These are phyloP conservation scores for Diogma glabrata DNA, from an alignment of 2,888 invertebrate species.

Conservation along the genomic window DNA sequence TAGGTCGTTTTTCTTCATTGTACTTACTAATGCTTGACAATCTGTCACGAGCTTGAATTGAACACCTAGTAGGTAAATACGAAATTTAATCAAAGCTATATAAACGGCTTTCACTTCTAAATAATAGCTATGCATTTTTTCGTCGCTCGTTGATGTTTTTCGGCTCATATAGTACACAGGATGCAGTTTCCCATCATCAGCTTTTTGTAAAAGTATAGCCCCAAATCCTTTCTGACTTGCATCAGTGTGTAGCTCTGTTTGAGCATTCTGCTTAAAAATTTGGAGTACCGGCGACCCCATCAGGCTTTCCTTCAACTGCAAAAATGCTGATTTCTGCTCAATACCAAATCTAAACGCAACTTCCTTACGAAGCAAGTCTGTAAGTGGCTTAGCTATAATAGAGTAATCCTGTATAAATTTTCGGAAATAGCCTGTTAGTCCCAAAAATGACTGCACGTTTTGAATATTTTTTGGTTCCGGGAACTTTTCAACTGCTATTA, in stretches of 20 bases:
- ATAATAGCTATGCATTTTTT: neutral
- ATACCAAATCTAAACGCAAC: neutral
- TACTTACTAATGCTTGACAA: neutral
- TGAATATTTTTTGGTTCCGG: neutral
- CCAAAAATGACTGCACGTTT: neutral
- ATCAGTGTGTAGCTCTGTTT: neutral
- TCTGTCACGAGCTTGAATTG: neutral
- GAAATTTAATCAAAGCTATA: neutral
- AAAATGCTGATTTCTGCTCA: neutral
- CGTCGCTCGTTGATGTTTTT: neutral
- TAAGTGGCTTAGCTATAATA: neutral
- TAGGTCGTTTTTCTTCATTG: neutral
- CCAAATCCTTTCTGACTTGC: neutral
- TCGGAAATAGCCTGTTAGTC: neutral
- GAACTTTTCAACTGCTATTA: neutral
- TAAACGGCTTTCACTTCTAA: neutral
- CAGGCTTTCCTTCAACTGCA: neutral
- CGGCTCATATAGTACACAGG: conserved; percentile 1
- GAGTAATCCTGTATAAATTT: neutral
- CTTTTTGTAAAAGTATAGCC: neutral
- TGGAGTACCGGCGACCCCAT: neutral
- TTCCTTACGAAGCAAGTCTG: neutral
- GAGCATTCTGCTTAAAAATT: neutral
- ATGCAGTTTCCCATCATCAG: neutral
- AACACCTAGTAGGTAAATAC: neutral